phyloP scores from a whole-genome alignment of 2,797 vertebrate species.

The Novumbra hubbsi region DNA sequence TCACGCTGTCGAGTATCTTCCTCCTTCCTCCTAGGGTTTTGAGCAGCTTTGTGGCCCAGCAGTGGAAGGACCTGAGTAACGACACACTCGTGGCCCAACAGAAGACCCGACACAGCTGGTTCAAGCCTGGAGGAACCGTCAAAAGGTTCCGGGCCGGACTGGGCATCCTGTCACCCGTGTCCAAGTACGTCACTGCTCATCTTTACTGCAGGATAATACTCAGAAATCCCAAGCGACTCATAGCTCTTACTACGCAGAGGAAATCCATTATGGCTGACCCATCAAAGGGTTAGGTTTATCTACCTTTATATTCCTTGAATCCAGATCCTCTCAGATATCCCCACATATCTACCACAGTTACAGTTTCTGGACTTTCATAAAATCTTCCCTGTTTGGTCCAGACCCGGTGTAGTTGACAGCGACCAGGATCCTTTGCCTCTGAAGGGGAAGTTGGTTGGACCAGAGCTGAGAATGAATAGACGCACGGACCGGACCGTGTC shows the following conservation, averaged over 20 bases:
- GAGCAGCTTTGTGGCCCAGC: slow-evolving; percentile 85
- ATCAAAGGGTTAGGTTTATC: too few relatives aligned
- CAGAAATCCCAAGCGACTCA: too few relatives aligned
- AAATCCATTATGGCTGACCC: too few relatives aligned
- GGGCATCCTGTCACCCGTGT: slow-evolving; percentile 87
- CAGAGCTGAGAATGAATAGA: slow-evolving; percentile 78
- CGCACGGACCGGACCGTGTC: slow-evolving; percentile 84
- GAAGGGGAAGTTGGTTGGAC: slow-evolving; percentile 81
- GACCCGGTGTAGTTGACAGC: slow-evolving; percentile 64
- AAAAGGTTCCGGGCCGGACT: slow-evolving; percentile 91
- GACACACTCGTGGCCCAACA: slow-evolving; percentile 74
- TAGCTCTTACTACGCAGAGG: too few relatives aligned
- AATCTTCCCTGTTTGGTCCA: slow-evolving; percentile 46
- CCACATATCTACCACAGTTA: too few relatives aligned
- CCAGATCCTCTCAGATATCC: too few relatives aligned
- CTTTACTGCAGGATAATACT: background rate
- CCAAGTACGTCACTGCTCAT: slow-evolving; percentile 75
- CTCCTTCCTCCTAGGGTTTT: slow-evolving; percentile 77
- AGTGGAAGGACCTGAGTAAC: slow-evolving; percentile 90
- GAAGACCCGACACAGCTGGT: slow-evolving; percentile 89
- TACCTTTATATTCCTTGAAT: too few relatives aligned
- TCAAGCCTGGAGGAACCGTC: slow-evolving; percentile 87
- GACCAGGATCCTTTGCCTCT: slow-evolving; percentile 77
- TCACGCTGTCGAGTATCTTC: slow-evolving; percentile 6
- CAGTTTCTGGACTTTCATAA: too few relatives aligned